Evolutionary conservation across 2,113 vertebrate genomes (phyloP).

Genomic region (Trematomus loennbergii): DNA sequence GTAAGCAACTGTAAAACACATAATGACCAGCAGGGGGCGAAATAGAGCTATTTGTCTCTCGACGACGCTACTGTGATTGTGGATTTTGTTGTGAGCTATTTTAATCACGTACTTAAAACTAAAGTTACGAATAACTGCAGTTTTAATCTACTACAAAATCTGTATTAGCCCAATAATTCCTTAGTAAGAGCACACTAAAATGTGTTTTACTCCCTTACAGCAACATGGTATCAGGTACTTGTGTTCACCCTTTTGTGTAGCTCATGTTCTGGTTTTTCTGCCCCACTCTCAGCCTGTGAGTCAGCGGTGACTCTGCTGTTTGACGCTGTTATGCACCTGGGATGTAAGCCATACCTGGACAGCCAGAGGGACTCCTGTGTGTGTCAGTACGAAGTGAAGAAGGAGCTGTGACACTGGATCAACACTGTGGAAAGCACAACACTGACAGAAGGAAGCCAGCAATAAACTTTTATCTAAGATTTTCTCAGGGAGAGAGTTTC

Average conservation of each 20-base stretch:
- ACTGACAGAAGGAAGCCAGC: not conserved
- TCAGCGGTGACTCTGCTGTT: conserved; percentile 92
- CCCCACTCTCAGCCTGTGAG: conserved; percentile 88
- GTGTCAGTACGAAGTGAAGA: conserved; percentile 90
- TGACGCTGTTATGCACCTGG: conserved; percentile 94
- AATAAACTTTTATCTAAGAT: conserved; percentile 12
- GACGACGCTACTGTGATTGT: not conserved
- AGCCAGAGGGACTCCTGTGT: conserved; percentile 93
- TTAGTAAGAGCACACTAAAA: too few species aligned
- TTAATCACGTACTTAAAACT: too few species aligned
- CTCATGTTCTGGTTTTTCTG: not conserved
- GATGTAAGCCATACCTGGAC: conserved; percentile 97
- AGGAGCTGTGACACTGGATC: conserved; percentile 85
- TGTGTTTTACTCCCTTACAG: not conserved
- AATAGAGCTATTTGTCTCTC: not conserved
- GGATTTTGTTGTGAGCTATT: not conserved
- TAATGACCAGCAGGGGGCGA: conserved; percentile 46
- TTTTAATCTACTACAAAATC: not conserved
- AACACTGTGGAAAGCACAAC: conserved; percentile 5
- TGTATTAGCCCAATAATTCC: too few species aligned
- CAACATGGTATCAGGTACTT: not conserved
- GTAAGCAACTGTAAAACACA: conserved; percentile 1
- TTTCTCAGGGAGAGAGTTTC: conserved; percentile 51
- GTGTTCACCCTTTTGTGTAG: not conserved
- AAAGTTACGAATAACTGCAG: too few species aligned